Percentiles rank a stretch among this genome's conserved stretches.
These are phyloP conservation scores for Zaprionus inermis DNA, from an alignment of 1,140 invertebrate species.

Conservation along the genomic window DNA sequence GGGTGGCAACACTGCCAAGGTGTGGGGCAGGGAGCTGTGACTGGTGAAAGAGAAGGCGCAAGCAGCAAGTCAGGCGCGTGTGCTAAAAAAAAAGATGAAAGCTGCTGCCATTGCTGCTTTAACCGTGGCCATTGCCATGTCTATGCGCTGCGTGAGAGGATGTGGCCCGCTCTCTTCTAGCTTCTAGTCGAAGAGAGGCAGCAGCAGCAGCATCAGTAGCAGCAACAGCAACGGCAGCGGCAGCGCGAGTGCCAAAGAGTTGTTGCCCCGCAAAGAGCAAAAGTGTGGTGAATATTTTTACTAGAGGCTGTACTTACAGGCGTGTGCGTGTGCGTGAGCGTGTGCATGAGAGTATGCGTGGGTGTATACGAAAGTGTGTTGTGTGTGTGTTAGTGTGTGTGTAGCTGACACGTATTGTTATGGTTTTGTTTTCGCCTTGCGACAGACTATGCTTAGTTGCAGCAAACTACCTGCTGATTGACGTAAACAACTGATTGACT, in stretches of 20 bases:
- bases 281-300: slow-evolving; percentile 69
- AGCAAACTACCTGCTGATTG: slow-evolving; percentile 64
- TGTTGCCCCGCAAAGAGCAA: slow-evolving; percentile 52
- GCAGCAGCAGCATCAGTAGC: slow-evolving; percentile 20
- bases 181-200: slow-evolving; percentile 37
- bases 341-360: slow-evolving; percentile 31
- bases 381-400: slow-evolving; percentile 37
- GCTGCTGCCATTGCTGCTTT: slow-evolving; percentile 36
- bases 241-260: slow-evolving; percentile 55
- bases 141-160: slow-evolving; percentile 58
- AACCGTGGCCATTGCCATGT: slow-evolving; percentile 60
- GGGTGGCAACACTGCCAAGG: slow-evolving; percentile 5
- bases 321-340: slow-evolving; percentile 25
- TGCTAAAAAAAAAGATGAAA: slow-evolving; percentile 63
- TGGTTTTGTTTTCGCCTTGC: slow-evolving; percentile 35
- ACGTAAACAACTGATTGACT: slow-evolving; percentile 46
- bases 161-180: slow-evolving; percentile 57
- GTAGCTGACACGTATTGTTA: slow-evolving; percentile 27
- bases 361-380: slow-evolving; percentile 30
- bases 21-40: slow-evolving; percentile 5
- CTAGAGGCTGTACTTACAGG: slow-evolving; percentile 1
- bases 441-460: slow-evolving; percentile 53
- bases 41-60: slow-evolving; percentile 3
- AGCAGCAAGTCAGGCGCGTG: slow-evolving; percentile 66
- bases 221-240: slow-evolving; percentile 17